A percentile compares a stretch with the other conserved stretches of the same genome.
These are phyloP conservation scores for Drosophila anomelani DNA, from an alignment of 2,888 invertebrate genomes.

Conservation along the genomic window DNA sequence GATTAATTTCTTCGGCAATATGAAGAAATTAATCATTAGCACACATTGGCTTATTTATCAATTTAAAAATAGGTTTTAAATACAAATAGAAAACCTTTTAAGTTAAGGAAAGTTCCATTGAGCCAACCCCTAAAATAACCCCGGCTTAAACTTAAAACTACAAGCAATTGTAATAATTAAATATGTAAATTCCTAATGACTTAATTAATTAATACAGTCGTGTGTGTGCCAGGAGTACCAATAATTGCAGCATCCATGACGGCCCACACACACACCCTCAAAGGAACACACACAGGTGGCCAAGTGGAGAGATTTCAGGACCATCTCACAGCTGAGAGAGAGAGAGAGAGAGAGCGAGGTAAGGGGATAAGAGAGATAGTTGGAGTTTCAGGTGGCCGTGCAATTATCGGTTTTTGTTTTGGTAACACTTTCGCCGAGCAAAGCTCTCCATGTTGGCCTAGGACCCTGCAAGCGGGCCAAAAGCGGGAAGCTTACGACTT, in stretches of 20 bases:
- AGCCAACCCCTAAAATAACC: not conserved
- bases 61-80: not conserved
- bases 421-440: constrained; percentile 69
- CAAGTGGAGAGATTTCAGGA: constrained; percentile 60
- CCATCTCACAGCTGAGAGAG: constrained; percentile 27
- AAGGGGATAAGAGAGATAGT: constrained; percentile 27
- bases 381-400: constrained; percentile 56
- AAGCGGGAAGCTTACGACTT: constrained; percentile 58
- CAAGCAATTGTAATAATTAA: not conserved
- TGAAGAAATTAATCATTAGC: not conserved
- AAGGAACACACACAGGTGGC: constrained; percentile 51
- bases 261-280: not conserved
- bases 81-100: not conserved
- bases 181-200: constrained; percentile 54
- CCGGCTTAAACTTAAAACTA: not conserved
- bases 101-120: not conserved
- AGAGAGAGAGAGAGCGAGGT: constrained; percentile 10
- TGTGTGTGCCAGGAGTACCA: constrained; percentile 63
- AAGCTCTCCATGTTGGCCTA: constrained; percentile 75
- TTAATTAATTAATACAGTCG: constrained; percentile 61
- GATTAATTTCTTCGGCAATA: too few species aligned
- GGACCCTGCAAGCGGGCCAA: constrained; percentile 60
- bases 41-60: not conserved
- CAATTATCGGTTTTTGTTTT: constrained; percentile 80
- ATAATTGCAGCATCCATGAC: constrained; percentile 31